A percentile compares a stretch with the other conserved stretches of the same genome.
Evolutionary conservation across 1,140 invertebrate species (phyloP).

Genomic region (Nasonia giraulti): DNA sequence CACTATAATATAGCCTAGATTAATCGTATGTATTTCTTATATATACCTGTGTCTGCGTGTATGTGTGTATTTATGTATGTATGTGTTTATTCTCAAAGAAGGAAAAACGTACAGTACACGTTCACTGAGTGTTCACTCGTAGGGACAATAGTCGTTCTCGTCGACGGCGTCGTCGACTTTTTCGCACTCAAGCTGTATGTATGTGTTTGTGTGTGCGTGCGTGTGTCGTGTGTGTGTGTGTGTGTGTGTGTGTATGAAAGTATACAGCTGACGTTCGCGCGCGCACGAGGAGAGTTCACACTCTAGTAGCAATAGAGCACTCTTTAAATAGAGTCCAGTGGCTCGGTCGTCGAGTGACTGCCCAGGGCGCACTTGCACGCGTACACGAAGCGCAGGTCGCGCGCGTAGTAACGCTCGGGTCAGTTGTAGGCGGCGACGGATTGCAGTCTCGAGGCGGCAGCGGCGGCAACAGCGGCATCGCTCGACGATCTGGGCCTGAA

Average conservation of each 20-base stretch:
- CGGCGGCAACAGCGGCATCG: not conserved
- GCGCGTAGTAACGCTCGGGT: constrained; percentile 3
- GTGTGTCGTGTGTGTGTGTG: no score
- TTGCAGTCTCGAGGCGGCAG: not conserved
- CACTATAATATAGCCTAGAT: not conserved
- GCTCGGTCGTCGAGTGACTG: not conserved
- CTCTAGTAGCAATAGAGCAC: not conserved
- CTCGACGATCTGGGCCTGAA: not conserved
- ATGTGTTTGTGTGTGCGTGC: no score
- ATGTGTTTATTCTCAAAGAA: not conserved
- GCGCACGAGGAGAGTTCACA: no score
- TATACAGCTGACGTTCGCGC: not conserved
- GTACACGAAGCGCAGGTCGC: not conserved
- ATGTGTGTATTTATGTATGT: not conserved
- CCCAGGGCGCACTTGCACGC: not conserved
- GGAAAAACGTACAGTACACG: not conserved
- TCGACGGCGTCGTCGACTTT: not conserved
- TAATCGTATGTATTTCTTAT: not conserved
- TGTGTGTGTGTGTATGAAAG: no score
- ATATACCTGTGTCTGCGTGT: not conserved
- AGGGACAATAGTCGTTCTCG: not conserved
- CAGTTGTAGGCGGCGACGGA: not conserved
- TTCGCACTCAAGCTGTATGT: not conserved
- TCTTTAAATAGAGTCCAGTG: not conserved
- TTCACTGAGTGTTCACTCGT: not conserved